A percentile compares a stretch with the other conserved stretches of the same genome.
These are phyloP conservation scores for Tachycineta bicolor DNA, from an alignment of 2,113 vertebrate genomes.

Conservation along the genomic window DNA sequence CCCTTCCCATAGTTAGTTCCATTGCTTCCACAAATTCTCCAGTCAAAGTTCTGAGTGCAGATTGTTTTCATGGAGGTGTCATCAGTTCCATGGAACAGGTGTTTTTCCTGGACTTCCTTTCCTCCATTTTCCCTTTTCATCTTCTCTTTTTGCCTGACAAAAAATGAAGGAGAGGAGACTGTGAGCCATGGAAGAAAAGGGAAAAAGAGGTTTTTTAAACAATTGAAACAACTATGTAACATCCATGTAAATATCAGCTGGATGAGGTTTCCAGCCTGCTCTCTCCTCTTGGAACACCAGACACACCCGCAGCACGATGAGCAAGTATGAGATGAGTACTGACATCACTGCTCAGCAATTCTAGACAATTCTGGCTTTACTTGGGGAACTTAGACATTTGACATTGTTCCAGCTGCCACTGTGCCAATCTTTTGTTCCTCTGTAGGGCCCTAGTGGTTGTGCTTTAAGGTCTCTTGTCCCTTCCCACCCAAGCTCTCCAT, in stretches of 20 bases:
- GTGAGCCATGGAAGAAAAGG: not conserved
- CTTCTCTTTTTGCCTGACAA: slow-evolving; percentile 87
- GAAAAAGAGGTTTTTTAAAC: not conserved
- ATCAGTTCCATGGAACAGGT: slow-evolving; percentile 86
- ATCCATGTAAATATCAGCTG: not conserved
- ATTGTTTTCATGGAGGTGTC: slow-evolving; percentile 59
- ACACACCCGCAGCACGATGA: not conserved
- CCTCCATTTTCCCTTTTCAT: slow-evolving; percentile 82
- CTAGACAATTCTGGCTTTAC: not conserved
- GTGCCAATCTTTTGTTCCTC: not conserved
- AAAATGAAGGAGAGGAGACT: not conserved
- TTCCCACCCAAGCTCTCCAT: not conserved
- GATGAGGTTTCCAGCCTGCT: not conserved
- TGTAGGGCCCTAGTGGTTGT: not conserved
- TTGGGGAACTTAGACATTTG: not conserved
- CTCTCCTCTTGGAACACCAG: not conserved
- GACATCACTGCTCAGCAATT: not conserved
- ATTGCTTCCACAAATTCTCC: slow-evolving; percentile 87
- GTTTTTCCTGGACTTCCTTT: slow-evolving; percentile 71
- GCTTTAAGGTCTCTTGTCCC: not conserved
- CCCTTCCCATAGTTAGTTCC: slow-evolving; percentile 86
- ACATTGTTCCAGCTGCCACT: not conserved
- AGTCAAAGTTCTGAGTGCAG: slow-evolving; percentile 89
- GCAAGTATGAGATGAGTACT: not conserved
- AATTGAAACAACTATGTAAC: not conserved